A percentile compares a stretch with the other conserved stretches of the same genome.
phyloP scores from a whole-genome alignment of 2,888 invertebrate genomes.

The Drosophila antonietae region DNA sequence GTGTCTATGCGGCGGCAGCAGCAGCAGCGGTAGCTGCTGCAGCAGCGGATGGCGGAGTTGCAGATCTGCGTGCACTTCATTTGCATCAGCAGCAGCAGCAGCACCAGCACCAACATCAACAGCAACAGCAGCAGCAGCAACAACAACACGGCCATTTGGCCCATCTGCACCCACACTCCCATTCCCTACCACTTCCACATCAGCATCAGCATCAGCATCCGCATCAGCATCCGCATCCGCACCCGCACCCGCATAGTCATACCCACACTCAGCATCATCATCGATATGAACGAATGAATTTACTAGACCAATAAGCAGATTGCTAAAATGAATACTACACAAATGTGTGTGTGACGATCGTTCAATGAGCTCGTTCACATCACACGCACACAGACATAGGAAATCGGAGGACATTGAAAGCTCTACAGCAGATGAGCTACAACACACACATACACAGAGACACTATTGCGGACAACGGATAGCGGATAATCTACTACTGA shows the following conservation, averaged over 20 bases:
- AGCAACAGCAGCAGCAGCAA: conserved; percentile 29
- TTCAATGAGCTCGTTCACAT: background rate
- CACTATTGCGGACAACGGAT: background rate
- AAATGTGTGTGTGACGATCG: conserved; percentile 11
- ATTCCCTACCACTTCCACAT: conserved; percentile 2
- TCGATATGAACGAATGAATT: conserved; percentile 81
- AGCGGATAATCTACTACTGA: conserved; percentile 16
- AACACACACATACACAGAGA: background rate
- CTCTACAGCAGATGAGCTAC: background rate
- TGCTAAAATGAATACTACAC: conserved; percentile 58
- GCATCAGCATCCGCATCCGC: conserved; percentile 49
- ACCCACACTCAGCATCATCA: conserved; percentile 59
- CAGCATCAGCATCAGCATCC: conserved; percentile 34
- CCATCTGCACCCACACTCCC: conserved; percentile 29
- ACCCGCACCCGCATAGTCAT: conserved; percentile 38
- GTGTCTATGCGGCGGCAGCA: conserved; percentile 38
- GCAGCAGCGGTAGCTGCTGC: conserved; percentile 34
- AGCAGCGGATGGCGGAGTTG: conserved; percentile 31
- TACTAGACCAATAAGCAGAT: conserved; percentile 79
- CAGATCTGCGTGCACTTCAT: conserved; percentile 46
- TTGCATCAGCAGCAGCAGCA: conserved; percentile 49
- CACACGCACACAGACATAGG: conserved; percentile 6
- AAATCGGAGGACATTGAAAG: background rate
- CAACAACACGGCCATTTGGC: conserved; percentile 39
- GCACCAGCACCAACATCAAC: conserved; percentile 3